Conservation (phyloP, 1,140 invertebrate genomes). For the Cotesia vestalis region DNA sequence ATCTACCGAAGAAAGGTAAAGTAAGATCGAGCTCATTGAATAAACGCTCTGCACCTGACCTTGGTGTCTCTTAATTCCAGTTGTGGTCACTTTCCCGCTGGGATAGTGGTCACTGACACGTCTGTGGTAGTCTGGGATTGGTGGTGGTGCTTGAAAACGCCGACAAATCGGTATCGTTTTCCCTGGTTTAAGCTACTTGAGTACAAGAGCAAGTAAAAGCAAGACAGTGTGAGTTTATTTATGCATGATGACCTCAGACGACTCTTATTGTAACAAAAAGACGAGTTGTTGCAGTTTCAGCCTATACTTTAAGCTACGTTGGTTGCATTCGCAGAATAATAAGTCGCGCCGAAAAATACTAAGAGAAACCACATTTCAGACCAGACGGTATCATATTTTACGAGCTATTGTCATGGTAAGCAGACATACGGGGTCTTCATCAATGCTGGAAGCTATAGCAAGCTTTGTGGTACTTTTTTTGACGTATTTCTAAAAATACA, state of each 20-base stretch:
- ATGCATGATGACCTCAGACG: too few relatives aligned
- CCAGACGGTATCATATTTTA: constrained; percentile 40
- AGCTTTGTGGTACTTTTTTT: too few relatives aligned
- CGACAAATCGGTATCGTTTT: too few relatives aligned
- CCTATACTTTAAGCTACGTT: background rate
- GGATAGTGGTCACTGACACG: too few relatives aligned
- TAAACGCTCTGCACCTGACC: constrained; percentile 4
- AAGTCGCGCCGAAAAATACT: constrained; percentile 12
- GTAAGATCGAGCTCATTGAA: constrained; percentile 4
- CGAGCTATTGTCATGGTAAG: constrained; percentile 41
- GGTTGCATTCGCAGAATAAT: background rate
- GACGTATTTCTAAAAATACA: too few relatives aligned
- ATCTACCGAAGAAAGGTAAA: too few relatives aligned
- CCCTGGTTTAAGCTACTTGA: too few relatives aligned
- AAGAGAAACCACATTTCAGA: constrained; percentile 1
- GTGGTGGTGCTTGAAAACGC: too few relatives aligned
- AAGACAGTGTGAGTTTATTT: too few relatives aligned
- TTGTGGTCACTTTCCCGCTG: background rate
- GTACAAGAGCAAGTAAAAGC: too few relatives aligned
- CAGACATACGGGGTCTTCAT: constrained; percentile 7
- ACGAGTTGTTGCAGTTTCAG: constrained; percentile 13
- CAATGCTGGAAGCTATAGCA: too few relatives aligned
- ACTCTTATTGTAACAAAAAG: background rate
- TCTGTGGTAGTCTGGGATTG: too few relatives aligned
- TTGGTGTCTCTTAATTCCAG: background rate